These are phyloP conservation scores for Actias luna DNA, from an alignment of 2,888 invertebrate species.

Conservation along the genomic window DNA sequence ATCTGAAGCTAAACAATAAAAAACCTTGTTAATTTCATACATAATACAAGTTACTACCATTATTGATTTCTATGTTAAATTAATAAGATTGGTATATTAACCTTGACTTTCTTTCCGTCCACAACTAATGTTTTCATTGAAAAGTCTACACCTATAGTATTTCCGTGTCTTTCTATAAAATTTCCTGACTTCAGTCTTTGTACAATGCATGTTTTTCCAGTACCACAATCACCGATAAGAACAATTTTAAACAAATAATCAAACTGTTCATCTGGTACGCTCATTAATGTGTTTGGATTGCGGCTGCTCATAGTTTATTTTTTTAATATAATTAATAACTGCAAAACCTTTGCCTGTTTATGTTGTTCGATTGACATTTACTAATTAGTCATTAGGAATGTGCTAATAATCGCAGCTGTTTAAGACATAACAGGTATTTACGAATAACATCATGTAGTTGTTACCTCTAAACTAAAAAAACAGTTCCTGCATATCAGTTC, in stretches of 20 bases:
- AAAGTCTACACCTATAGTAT: conserved; percentile 98
- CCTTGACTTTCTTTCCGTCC: conserved; percentile 97
- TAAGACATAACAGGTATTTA: too few species aligned
- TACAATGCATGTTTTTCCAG: conserved; percentile 96
- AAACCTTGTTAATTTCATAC: not conserved
- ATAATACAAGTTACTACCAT: not conserved
- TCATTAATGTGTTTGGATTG: conserved; percentile 89
- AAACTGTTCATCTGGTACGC: conserved; percentile 90
- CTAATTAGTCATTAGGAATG: too few species aligned
- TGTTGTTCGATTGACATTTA: conserved; percentile 50
- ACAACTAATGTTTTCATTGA: conserved; percentile 98
- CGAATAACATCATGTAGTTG: too few species aligned
- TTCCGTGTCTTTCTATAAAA: conserved; percentile 96
- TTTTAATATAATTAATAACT: conserved; percentile 10
- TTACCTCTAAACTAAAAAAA: too few species aligned
- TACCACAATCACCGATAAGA: conserved; percentile 94
- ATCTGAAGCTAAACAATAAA: conserved; percentile 90
- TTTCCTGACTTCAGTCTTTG: conserved; percentile 97
- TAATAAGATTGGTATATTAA: conserved; percentile 63
- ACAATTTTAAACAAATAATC: conserved; percentile 98
- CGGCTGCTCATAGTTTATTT: conserved; percentile 84
- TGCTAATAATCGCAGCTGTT: too few species aligned
- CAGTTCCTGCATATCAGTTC: too few species aligned
- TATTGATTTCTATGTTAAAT: conserved; percentile 16
- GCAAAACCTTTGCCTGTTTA: conserved; percentile 42